Evolutionary conservation across 1,140 invertebrate genomes (phyloP).

Genomic region (Holotrichia oblita): DNA sequence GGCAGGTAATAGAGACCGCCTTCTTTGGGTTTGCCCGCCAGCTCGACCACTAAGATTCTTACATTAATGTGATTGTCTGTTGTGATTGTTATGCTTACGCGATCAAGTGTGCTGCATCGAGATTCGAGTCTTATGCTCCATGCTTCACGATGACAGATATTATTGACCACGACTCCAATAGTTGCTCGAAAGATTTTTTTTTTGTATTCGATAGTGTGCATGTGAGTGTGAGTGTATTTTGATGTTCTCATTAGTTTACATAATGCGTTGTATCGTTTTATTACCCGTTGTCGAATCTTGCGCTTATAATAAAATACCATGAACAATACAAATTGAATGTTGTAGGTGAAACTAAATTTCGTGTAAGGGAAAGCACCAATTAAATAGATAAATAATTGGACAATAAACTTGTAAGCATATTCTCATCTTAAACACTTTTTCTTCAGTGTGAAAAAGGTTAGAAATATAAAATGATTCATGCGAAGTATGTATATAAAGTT

Average conservation of each 20-base stretch:
- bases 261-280: not conserved
- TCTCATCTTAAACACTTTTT: too few species aligned
- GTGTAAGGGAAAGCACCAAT: too few species aligned
- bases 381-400: too few species aligned
- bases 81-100: slow-evolving; percentile 43
- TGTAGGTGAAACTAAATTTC: too few species aligned
- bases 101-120: slow-evolving; percentile 37
- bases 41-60: slow-evolving; percentile 46
- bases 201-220: not conserved
- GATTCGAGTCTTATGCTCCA: slow-evolving; percentile 24
- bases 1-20: slow-evolving; percentile 45
- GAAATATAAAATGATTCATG: too few species aligned
- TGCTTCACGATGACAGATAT: slow-evolving; percentile 37
- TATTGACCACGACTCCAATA: slow-evolving; percentile 13
- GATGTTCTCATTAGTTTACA: slow-evolving; percentile 6
- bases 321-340: too few species aligned
- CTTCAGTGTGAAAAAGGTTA: too few species aligned
- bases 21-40: slow-evolving; percentile 44
- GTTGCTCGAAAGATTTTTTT: not conserved
- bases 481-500: too few species aligned
- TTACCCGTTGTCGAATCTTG: too few species aligned
- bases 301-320: too few species aligned
- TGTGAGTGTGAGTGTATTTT: not conserved
- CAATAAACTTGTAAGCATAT: too few species aligned
- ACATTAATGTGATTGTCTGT: slow-evolving; percentile 41